These are phyloP conservation scores for Eurytoma californica DNA, from an alignment of 2,888 invertebrate genomes.

Conservation along the genomic window DNA sequence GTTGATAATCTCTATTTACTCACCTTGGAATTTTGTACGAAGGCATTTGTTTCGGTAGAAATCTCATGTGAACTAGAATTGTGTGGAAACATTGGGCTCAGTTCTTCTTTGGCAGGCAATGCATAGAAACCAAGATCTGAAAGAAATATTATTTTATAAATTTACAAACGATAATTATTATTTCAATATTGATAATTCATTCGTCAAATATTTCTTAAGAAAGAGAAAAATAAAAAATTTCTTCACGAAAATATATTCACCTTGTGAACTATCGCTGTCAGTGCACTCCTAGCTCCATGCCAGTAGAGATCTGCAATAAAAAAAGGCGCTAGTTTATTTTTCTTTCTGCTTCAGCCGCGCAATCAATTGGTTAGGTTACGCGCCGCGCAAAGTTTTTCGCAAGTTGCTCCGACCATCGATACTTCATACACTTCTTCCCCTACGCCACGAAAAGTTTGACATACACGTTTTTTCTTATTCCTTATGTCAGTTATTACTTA, in stretches of 20 bases:
- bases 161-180: too few species aligned
- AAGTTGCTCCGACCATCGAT: too few species aligned
- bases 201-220: too few species aligned
- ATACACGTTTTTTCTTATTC: too few species aligned
- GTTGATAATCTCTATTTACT: conserved; percentile 46
- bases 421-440: too few species aligned
- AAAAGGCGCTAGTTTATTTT: conserved; percentile 9
- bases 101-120: conserved; percentile 78
- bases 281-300: conserved; percentile 75
- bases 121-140: conserved; percentile 76
- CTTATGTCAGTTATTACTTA: too few species aligned
- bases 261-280: conserved; percentile 74
- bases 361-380: too few species aligned
- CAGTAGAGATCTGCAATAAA: conserved; percentile 75
- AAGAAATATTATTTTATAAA: conserved; percentile 31
- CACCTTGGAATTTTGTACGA: conserved; percentile 77
- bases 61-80: conserved; percentile 78
- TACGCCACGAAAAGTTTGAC: too few species aligned
- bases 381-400: too few species aligned
- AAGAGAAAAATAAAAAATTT: conserved; percentile 37
- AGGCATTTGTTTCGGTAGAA: conserved; percentile 77
- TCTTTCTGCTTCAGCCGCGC: too few species aligned
- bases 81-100: conserved; percentile 78
- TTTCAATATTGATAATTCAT: too few species aligned
- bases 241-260: conserved; percentile 63